Evolutionary conservation across 2,113 vertebrate genomes (phyloP), one percentile per base, ranked within the genome.

Genomic region (Oenanthe oenanthe): DNA sequence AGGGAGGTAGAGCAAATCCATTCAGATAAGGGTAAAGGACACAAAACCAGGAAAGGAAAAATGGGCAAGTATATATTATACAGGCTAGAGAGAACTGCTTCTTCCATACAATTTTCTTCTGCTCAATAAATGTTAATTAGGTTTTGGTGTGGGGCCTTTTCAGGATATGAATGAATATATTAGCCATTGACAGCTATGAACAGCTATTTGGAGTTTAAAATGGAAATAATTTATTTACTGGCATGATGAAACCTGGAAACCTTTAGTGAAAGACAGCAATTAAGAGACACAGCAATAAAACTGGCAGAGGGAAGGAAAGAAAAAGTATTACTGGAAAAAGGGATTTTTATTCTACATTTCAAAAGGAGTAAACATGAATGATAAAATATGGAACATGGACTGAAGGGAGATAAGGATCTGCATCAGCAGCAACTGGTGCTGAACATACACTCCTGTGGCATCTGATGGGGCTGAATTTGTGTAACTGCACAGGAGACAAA

Each of bases 61-160:
- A 74, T 11, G 18, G 71, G 42, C 26, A 85, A 76, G 13, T 31
- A 18, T 14, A 17, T 29, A 17, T 74, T 89, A 45, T 10, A 58
- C 2, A 10, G 48, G 60, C 36, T 34, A 40, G 57, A 81, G 38
- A 81, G 32, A 93, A 57, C 83, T 66, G 29, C 29, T 51, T 91
- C 78, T 56, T 66, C 56, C 21, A 32, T 12, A 32, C 13, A 47
- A 8, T 78, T 88, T 96, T 92, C 43, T 85, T 34, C 32, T 86
- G 22, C 60, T 86, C 65, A 77, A 51, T 92, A 91, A 91, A 95
- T 89, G 72, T 81, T 86, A 84, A 95, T 93, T 88, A 79, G n/a
- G 32, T 82, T 93, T 93, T 91, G 34, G 45, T 75, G 48, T 85
- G 53, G 6, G 36, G 20, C 19, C 28, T 22, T 81, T 91, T 85